Percentiles rank a stretch among this genome's conserved stretches.
phyloP scores from a whole-genome alignment of 2,113 vertebrate species.

The Pycnonotus jocosus region DNA sequence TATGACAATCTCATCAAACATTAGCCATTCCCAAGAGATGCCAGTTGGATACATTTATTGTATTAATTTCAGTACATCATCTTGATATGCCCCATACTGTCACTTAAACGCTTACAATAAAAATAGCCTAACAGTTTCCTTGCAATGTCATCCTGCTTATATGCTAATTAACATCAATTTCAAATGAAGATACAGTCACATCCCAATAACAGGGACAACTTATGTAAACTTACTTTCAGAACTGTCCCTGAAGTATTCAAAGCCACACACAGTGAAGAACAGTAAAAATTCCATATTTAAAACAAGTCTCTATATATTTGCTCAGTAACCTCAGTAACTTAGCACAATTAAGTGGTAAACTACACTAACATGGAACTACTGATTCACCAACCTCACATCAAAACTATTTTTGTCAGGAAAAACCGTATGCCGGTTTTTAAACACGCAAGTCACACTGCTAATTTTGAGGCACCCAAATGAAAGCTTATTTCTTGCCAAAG shows the following conservation, averaged over 20 bases:
- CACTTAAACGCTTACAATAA: neutral
- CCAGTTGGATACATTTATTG: neutral
- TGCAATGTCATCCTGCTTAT: neutral
- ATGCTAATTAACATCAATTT: neutral
- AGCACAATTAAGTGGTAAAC: neutral
- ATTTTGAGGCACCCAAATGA: slow-evolving; percentile 32
- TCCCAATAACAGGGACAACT: neutral
- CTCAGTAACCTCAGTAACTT: neutral
- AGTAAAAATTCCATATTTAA: neutral
- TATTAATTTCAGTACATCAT: neutral
- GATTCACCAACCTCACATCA: neutral
- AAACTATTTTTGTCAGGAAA: neutral
- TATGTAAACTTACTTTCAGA: neutral
- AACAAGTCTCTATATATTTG: neutral
- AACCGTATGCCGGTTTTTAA: neutral
- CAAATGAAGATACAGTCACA: neutral
- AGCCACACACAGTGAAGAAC: neutral
- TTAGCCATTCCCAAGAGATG: neutral
- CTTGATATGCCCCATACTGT: neutral
- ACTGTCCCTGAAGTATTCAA: neutral
- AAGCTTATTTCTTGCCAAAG: slow-evolving; percentile 43
- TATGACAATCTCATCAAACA: neutral
- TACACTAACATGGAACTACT: neutral
- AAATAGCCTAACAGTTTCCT: neutral
- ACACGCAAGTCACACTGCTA: neutral